These are phyloP conservation scores for Notamacropus eugenii DNA, from an alignment of 2,797 vertebrate genomes.

Conservation along the genomic window DNA sequence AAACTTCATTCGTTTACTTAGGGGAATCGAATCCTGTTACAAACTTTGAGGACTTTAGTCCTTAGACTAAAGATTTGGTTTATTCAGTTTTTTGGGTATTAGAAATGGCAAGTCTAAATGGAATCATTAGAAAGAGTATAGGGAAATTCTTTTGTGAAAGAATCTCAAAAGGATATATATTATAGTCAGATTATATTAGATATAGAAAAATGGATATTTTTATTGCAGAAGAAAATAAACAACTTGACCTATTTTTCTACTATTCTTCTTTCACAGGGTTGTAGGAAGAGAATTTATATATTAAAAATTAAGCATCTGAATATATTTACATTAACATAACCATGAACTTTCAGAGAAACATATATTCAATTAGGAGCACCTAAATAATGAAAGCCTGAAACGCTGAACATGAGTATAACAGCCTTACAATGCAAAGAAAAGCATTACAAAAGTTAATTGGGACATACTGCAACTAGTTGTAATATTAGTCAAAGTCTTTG, in stretches of 20 bases:
- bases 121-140: not conserved
- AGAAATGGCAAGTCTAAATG: not conserved
- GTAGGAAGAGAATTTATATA: not conserved
- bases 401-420: fast-evolving
- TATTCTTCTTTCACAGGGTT: not conserved
- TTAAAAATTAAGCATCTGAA: not conserved
- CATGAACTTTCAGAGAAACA: not conserved
- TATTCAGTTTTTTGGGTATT: not conserved
- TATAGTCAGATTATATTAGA: not conserved
- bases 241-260: not conserved
- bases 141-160: too few species aligned
- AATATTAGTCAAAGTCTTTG: not conserved
- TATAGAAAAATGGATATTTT: not conserved
- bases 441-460: not conserved
- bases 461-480: not conserved
- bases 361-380: not conserved
- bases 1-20: too few species aligned
- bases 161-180: not conserved
- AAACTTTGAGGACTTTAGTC: not conserved
- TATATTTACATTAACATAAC: not conserved
- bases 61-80: not conserved
- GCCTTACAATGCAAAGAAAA: not conserved
- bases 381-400: not conserved
- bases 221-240: not conserved
- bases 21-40: not conserved